A percentile compares a stretch with the other conserved stretches of the same genome.
phyloP scores from a whole-genome alignment of 2,113 vertebrate species.

The Mormyrus lacerda region DNA sequence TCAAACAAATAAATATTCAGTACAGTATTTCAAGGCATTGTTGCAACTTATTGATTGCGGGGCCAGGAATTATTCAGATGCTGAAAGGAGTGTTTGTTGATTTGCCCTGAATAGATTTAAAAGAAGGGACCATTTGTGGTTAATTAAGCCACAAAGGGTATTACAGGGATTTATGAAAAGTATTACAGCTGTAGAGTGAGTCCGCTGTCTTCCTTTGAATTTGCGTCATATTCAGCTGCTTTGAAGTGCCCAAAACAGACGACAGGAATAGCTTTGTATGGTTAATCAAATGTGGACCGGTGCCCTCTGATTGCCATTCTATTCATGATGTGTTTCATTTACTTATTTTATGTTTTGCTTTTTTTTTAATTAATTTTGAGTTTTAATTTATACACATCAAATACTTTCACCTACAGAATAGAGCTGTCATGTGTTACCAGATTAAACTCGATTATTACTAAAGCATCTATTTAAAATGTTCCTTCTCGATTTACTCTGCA shows the following conservation, averaged over 20 bases:
- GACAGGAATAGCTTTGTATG: neutral
- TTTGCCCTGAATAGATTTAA: neutral
- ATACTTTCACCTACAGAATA: neutral
- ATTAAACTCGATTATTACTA: neutral
- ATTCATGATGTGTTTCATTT: neutral
- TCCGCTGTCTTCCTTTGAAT: neutral
- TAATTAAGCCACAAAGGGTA: neutral
- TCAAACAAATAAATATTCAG: neutral
- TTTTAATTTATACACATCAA: neutral
- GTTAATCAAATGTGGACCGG: neutral
- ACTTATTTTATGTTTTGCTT: neutral
- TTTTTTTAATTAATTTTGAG: neutral
- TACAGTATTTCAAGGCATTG: neutral
- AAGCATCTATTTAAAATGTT: neutral
- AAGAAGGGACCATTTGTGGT: neutral
- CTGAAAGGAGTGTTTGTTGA: neutral
- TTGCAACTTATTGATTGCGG: neutral
- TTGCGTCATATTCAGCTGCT: neutral
- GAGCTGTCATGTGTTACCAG: neutral
- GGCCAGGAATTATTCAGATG: neutral
- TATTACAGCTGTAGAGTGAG: neutral
- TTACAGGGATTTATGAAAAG: neutral
- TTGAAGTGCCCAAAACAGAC: neutral
- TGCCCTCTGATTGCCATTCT: neutral
- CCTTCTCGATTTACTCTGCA: neutral